phyloP scores from a whole-genome alignment of 2,797 vertebrate species.

The Leptoclinus maculatus region DNA sequence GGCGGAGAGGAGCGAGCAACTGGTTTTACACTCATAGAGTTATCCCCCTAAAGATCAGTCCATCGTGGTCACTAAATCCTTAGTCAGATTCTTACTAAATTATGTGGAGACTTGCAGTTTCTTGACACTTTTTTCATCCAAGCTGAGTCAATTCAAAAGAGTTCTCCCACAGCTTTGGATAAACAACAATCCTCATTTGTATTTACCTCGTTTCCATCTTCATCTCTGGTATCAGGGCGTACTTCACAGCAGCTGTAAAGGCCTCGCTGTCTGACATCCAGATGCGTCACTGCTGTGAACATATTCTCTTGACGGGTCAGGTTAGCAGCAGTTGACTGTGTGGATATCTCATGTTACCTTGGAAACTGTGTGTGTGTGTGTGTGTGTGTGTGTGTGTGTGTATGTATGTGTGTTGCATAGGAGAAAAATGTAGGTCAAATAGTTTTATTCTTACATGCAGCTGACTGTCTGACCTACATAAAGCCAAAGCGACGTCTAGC shows the following conservation, averaged over 20 bases:
- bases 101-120: neutral
- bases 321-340: conserved; percentile 48
- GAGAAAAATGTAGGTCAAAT: conserved; percentile 58
- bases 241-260: conserved; percentile 46
- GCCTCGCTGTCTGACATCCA: conserved; percentile 53
- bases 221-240: conserved; percentile 16
- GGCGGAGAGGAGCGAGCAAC: neutral
- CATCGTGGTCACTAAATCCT: neutral
- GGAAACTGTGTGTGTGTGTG: conserved; percentile 61
- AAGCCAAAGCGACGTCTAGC: neutral
- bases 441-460: conserved; percentile 4
- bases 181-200: conserved; percentile 21
- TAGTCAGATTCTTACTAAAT: neutral
- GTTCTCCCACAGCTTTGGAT: conserved; percentile 10
- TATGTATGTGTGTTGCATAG: conserved; percentile 21
- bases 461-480: conserved; percentile 50
- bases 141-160: neutral
- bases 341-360: conserved; percentile 58
- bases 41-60: conserved; percentile 17
- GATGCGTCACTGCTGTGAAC: conserved; percentile 47
- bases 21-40: conserved; percentile 16
- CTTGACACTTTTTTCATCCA: neutral
- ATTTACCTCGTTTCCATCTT: conserved; percentile 47
- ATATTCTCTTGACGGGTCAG: conserved; percentile 42
- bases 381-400: conserved; percentile 29